Conservation (phyloP, 2,113 vertebrate species). For the Rhagologus leucostigma region DNA sequence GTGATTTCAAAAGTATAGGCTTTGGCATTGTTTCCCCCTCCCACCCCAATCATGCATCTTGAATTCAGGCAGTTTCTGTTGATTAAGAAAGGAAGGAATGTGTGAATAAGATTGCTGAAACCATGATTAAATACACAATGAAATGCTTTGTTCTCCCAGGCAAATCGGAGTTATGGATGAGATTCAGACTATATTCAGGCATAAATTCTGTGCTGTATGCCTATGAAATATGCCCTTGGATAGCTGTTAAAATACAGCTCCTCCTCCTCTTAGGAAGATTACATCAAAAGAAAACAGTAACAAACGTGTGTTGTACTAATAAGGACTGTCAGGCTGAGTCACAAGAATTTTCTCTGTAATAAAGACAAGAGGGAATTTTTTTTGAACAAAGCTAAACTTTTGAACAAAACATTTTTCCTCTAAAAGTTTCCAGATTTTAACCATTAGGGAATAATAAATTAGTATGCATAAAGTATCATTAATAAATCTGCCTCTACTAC, state of each 20-base stretch:
- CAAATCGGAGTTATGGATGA: conserved; percentile 28
- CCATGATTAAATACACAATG: conserved; percentile 41
- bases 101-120: conserved; percentile 52
- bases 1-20: neutral
- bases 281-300: conserved; percentile 38
- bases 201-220: neutral
- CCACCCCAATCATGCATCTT: neutral
- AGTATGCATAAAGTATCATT: neutral
- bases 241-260: conserved; percentile 2
- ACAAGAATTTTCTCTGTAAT: neutral
- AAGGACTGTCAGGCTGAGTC: conserved; percentile 2
- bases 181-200: conserved; percentile 13
- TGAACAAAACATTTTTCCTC: neutral
- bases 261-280: conserved; percentile 2
- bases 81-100: conserved; percentile 51
- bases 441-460: neutral
- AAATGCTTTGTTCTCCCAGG: conserved; percentile 55
- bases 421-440: neutral
- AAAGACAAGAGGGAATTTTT: neutral
- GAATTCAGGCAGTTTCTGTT: conserved; percentile 23
- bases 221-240: conserved; percentile 27
- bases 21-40: neutral
- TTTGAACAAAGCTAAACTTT: neutral
- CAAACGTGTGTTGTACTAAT: neutral
- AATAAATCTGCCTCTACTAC: neutral